Evolutionary conservation across 2,113 vertebrate genomes (phyloP).

Genomic region (Aix galericulata): DNA sequence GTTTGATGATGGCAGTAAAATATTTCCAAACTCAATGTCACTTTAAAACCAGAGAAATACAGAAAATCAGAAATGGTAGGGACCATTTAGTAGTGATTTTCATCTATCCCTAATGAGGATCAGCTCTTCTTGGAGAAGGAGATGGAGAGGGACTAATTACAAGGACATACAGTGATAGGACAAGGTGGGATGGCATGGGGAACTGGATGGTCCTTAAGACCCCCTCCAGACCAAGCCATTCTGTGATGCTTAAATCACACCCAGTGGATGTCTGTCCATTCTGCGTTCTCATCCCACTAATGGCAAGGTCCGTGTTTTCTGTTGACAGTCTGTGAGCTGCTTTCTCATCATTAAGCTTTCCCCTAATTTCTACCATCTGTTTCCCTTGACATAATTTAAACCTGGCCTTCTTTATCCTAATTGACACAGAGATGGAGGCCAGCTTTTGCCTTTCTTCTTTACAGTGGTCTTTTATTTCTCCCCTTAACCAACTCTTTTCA

Average conservation of each 20-base stretch:
- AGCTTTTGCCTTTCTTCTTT: neutral
- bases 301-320: neutral
- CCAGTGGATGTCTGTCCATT: neutral
- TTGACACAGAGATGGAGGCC: neutral
- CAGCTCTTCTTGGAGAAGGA: neutral
- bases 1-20: neutral
- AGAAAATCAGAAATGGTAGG: neutral
- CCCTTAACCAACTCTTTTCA: neutral
- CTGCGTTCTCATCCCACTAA: neutral
- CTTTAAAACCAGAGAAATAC: neutral
- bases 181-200: neutral
- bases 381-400: neutral
- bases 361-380: neutral
- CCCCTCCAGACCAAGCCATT: neutral
- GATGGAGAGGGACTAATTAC: neutral
- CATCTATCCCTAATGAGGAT: neutral
- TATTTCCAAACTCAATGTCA: neutral
- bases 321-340: neutral
- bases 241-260: neutral
- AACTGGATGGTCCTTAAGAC: neutral
- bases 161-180: neutral
- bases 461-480: fast-evolving
- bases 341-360: neutral
- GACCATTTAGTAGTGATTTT: neutral
- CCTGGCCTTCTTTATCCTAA: neutral